A percentile compares a stretch with the other conserved stretches of the same genome.
phyloP scores from a whole-genome alignment of 2,888 invertebrate genomes.

The Cactoblastis cactorum region DNA sequence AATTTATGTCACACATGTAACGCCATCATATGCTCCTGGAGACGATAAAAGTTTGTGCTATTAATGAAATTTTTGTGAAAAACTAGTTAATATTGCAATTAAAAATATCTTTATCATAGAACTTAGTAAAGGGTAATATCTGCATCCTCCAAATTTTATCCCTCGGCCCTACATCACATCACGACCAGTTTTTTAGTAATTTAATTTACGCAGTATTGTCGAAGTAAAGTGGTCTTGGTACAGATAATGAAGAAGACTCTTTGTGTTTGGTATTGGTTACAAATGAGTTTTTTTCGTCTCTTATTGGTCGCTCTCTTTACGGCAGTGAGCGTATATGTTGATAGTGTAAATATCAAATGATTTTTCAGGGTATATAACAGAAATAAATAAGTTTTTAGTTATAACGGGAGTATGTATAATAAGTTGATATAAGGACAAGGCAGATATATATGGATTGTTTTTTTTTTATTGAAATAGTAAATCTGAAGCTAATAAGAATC shows the following conservation, averaged over 20 bases:
- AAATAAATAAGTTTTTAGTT: too few relatives aligned
- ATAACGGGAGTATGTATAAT: too few relatives aligned
- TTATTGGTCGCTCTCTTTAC: neutral
- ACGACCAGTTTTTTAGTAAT: slow-evolving; percentile 35
- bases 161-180: slow-evolving; percentile 24
- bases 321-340: neutral
- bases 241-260: slow-evolving; percentile 1
- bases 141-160: slow-evolving; percentile 5
- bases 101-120: neutral
- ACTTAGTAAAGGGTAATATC: neutral
- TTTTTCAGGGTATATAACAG: too few relatives aligned
- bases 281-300: neutral
- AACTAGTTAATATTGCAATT: too few relatives aligned
- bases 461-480: too few relatives aligned
- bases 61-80: too few relatives aligned
- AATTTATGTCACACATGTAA: too few relatives aligned
- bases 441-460: too few relatives aligned
- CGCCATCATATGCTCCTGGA: too few relatives aligned
- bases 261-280: slow-evolving; percentile 5
- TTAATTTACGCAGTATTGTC: slow-evolving; percentile 28
- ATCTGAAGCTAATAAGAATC: too few relatives aligned
- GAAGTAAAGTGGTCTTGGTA: slow-evolving; percentile 15
- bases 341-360: neutral
- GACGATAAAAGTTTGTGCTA: too few relatives aligned
- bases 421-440: too few relatives aligned